Evolutionary conservation across 2,113 vertebrate species (phyloP).

Genomic region (Orientallactaga bullata): DNA sequence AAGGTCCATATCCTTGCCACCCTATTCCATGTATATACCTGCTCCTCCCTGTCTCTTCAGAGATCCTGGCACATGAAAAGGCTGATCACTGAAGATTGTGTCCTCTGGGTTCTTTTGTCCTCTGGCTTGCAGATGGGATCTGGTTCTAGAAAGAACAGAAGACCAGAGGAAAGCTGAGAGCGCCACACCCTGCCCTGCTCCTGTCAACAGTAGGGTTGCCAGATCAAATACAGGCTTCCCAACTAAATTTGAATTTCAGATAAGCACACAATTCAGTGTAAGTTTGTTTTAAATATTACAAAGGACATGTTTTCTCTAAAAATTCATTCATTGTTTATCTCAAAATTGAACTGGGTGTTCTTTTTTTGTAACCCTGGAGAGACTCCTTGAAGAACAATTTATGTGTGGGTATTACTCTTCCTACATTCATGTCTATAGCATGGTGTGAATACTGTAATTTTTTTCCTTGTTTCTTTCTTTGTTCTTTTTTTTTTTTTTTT

Average conservation of each 20-base stretch:
- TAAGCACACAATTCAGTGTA: neutral
- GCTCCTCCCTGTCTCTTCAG: neutral
- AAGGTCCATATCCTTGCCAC: neutral
- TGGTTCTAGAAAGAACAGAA: neutral
- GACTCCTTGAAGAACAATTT: neutral
- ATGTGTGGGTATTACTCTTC: neutral
- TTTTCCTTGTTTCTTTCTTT: neutral
- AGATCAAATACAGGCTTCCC: neutral
- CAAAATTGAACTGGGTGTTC: slow-evolving; percentile 27
- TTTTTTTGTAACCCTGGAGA: neutral
- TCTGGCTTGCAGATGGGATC: neutral
- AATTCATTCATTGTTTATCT: neutral
- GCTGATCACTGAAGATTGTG: neutral
- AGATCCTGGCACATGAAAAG: neutral
- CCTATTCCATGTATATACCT: neutral
- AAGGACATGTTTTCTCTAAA: neutral
- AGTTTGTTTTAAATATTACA: slow-evolving; percentile 29
- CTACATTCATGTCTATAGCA: neutral
- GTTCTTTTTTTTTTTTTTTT: neutral
- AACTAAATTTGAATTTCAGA: slow-evolving; percentile 3
- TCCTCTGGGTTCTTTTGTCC: neutral
- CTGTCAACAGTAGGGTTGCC: neutral
- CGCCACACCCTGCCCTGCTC: neutral
- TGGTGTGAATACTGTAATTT: neutral
- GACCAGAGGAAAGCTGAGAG: neutral